These are phyloP conservation scores for Pedetes capensis DNA, from an alignment of 2,113 vertebrate species.

Conservation along the genomic window DNA sequence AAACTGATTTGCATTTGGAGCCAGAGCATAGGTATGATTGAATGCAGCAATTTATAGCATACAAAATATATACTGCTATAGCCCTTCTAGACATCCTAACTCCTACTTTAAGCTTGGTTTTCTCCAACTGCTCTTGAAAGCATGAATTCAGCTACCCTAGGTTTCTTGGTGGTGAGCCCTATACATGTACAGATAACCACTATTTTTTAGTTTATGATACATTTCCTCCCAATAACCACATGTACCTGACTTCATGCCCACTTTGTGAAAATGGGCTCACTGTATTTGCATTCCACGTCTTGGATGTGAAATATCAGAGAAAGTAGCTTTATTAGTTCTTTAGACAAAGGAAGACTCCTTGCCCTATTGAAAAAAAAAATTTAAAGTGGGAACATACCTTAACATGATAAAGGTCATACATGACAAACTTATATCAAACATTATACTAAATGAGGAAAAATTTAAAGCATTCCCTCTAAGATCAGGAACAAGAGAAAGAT, in stretches of 20 bases:
- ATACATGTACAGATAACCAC: constrained; percentile 17
- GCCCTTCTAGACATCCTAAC: background rate
- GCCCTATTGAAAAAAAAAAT: background rate
- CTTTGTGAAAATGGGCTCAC: constrained; percentile 24
- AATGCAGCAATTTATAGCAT: background rate
- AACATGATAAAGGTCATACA: no score
- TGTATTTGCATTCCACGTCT: background rate
- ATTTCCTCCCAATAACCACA: constrained; percentile 21
- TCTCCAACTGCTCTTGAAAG: constrained; percentile 33
- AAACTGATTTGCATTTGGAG: constrained; percentile 35
- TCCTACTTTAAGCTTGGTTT: background rate
- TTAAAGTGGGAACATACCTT: no score
- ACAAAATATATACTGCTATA: background rate
- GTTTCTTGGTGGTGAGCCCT: background rate
- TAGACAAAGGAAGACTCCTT: constrained; percentile 5
- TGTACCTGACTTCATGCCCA: background rate
- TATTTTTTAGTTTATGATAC: constrained; percentile 46
- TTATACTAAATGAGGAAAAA: no score
- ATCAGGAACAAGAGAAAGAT: no score
- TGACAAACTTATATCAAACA: no score
- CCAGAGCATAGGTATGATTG: background rate
- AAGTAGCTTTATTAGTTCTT: background rate
- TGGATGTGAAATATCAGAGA: background rate
- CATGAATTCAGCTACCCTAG: background rate
- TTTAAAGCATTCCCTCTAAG: no score